A percentile compares a stretch with the other conserved stretches of the same genome.
Evolutionary conservation across 2,888 invertebrate species (phyloP).

Genomic region (Lasioglossum lativentre): DNA sequence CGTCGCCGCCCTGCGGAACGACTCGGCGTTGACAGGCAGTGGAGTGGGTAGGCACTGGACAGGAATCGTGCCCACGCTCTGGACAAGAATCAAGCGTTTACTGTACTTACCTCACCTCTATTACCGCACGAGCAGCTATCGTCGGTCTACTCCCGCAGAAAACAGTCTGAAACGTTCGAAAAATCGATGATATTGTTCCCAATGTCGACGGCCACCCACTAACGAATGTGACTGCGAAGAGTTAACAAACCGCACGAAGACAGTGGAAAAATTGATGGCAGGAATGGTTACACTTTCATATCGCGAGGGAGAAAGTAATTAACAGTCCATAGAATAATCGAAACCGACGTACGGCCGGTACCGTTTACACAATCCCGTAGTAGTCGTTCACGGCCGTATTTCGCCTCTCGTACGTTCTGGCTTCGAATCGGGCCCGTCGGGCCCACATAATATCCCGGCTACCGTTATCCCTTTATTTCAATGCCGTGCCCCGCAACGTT

Average conservation of each 20-base stretch:
- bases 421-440: neutral
- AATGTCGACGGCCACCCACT: neutral
- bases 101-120: no score
- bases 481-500: conserved; percentile 31
- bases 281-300: conserved; percentile 27
- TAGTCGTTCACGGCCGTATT: neutral
- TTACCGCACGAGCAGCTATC: neutral
- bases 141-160: neutral
- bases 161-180: neutral
- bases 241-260: neutral
- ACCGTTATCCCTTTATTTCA: conserved; percentile 55
- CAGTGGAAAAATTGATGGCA: neutral
- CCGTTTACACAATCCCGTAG: neutral
- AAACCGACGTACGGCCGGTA: neutral
- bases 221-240: neutral
- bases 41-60: no score
- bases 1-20: no score
- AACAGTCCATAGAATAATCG: conserved; percentile 12
- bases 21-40: no score
- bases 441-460: conserved; percentile 24
- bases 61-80: no score
- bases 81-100: no score
- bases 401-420: neutral
- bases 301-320: conserved; percentile 38
- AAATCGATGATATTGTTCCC: neutral